Conservation (phyloP, 2,797 vertebrate genomes). For the Neosilurus hyrtlii region DNA sequence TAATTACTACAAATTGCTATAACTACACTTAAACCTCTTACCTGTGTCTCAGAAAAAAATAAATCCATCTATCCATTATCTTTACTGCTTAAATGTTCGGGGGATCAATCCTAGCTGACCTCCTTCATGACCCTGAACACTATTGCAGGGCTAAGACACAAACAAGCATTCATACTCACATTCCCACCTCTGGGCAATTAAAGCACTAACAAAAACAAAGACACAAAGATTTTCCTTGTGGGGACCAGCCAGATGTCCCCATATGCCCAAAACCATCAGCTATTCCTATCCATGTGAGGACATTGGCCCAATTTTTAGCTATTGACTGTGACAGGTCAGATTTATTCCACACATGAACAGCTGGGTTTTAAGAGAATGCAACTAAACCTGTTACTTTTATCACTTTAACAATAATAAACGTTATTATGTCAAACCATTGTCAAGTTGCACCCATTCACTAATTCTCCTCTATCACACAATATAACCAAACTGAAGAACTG, state of each 20-base stretch:
- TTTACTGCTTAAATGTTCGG: too few relatives aligned
- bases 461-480: not conserved
- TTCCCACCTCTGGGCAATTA: too few relatives aligned
- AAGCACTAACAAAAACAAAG: not conserved
- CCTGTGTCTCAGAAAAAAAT: not conserved
- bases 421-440: not conserved
- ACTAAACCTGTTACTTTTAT: constrained; percentile 19
- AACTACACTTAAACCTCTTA: not conserved
- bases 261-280: not conserved
- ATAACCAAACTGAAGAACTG: not conserved
- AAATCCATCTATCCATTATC: too few relatives aligned
- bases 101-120: too few relatives aligned
- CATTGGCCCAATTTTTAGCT: constrained; percentile 57
- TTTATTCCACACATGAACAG: constrained; percentile 38
- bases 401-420: not conserved
- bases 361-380: constrained; percentile 55
- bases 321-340: constrained; percentile 59
- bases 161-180: too few relatives aligned
- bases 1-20: not conserved
- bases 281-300: constrained; percentile 1
- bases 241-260: not conserved
- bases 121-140: too few relatives aligned
- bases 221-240: not conserved
- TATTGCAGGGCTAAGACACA: too few relatives aligned
- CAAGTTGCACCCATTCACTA: not conserved